Conservation (phyloP, 2,113 vertebrate species). For the Peromyscus polionotus region DNA sequence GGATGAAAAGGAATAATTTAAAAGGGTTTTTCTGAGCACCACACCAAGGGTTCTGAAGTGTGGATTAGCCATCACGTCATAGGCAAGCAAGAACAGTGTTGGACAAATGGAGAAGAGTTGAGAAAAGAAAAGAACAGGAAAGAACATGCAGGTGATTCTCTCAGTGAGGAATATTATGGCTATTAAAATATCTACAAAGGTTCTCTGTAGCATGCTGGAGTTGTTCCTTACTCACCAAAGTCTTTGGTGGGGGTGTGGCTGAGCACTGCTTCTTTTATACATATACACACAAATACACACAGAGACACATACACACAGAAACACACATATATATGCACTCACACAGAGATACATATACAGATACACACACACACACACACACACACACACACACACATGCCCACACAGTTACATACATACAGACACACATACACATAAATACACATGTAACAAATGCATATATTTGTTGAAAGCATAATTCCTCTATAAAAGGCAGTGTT, state of each 20-base stretch:
- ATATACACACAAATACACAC: background rate
- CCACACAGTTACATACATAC: background rate
- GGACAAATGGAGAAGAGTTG: background rate
- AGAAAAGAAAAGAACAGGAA: background rate
- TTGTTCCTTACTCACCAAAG: background rate
- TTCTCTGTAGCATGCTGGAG: background rate
- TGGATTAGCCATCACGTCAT: background rate
- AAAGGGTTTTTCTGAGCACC: background rate
- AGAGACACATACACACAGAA: background rate
- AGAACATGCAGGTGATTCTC: background rate
- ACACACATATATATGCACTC: background rate
- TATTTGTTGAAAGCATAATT: background rate
- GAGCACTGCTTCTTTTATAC: background rate
- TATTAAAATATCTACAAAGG: background rate
- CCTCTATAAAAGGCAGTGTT: background rate
- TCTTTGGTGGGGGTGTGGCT: background rate
- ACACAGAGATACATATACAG: background rate
- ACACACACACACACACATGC: background rate
- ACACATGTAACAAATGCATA: background rate
- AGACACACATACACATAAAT: background rate
- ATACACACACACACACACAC: fast-evolving
- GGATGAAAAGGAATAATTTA: background rate
- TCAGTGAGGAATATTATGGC: background rate
- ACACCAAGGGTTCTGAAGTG: background rate
- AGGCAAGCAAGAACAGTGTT: background rate